These are phyloP conservation scores for Notolepis coatsorum DNA, from an alignment of 2,797 vertebrate species.

Conservation along the genomic window DNA sequence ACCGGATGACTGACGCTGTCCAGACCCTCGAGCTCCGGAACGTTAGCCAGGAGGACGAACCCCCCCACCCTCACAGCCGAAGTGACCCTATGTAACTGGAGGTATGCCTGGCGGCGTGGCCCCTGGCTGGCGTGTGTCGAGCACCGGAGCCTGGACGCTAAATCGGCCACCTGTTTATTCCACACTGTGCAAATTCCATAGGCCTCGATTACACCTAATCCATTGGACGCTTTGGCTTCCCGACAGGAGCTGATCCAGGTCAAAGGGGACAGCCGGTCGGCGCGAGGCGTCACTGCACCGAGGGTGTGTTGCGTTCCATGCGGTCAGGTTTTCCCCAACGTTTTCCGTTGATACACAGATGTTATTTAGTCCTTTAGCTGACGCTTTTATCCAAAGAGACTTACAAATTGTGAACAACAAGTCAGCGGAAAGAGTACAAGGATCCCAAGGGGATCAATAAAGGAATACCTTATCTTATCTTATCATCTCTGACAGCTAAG, in stretches of 20 bases:
- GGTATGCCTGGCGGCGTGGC: constrained; percentile 27
- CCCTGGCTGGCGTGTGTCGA: constrained; percentile 46
- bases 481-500: no score
- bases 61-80: constrained; percentile 18
- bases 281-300: constrained; percentile 53
- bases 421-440: no score
- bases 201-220: no score
- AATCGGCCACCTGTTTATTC: constrained; percentile 72
- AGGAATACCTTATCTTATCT: no score
- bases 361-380: no score
- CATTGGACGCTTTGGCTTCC: no score
- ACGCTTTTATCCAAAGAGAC: no score
- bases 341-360: no score
- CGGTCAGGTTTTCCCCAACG: no score
- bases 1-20: constrained; percentile 24
- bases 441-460: no score
- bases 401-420: no score
- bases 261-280: constrained; percentile 35
- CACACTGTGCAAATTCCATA: constrained; percentile 31
- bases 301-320: no score
- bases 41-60: constrained; percentile 28
- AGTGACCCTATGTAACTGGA: constrained; percentile 54
- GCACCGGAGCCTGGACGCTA: constrained; percentile 53
- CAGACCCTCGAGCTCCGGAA: constrained; percentile 17
- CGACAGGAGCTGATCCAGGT: not conserved